Evolutionary conservation across 2,797 vertebrate species (phyloP), one percentile per base, ranked within the genome.

Genomic region (Anguilla megastoma): DNA sequence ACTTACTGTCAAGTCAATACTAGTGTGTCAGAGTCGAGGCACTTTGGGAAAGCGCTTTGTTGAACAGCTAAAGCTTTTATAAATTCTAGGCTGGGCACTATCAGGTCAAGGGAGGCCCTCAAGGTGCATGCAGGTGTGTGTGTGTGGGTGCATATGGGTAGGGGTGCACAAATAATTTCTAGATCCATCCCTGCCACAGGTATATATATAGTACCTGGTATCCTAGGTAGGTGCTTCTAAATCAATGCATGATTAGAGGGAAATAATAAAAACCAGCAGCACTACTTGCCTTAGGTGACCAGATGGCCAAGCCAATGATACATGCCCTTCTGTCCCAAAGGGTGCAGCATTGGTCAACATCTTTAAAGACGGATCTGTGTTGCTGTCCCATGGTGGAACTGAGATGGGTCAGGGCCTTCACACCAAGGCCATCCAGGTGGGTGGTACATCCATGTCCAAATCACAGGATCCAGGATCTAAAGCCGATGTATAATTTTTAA

Each of bases 351-450:
- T 95, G 87, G 90, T 96, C 80, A 95, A 95, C 88, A 84, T 96
- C 90, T 96, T 94, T 80, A 92, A 94, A 10, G 95, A 96, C 7
- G 95, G 95, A 69, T 95, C 95, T 0, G 95, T 93, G 80, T 89
- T 96, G 90, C 89, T 96, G 36, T 93, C 95, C 41, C 95, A 96
- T 0, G 93, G 95, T 41, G 95, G 95, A 18, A 93, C 95, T 1
- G 95, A 96, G 91, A 93, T 96, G 94, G 95, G 94, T 0, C 95
- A 96, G 60, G 95, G 95, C 0, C 93, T 96, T 88, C 93, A 96
- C 91, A 96, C 94, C 56, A 96, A 96, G 90, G 94, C 95, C 86
- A 92, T 93, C 16, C 96, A 96, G 95, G 95, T 95, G 85, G 71
- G 60, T 69, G 41, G 30, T 21, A 14, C 63, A 16, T 1, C 30